These are phyloP conservation scores for Chaitophorus viminalis DNA, from an alignment of 2,888 invertebrate genomes.

Conservation along the genomic window DNA sequence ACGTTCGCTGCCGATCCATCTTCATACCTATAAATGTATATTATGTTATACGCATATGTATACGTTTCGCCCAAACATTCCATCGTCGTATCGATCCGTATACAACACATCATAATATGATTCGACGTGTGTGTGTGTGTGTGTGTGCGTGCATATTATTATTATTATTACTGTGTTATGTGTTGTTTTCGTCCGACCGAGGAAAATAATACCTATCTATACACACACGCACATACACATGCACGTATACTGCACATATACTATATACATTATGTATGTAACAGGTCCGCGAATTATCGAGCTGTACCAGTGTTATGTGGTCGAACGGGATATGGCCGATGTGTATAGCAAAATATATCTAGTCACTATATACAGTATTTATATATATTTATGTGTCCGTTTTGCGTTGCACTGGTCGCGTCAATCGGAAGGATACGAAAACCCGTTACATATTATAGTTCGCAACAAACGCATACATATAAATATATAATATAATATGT, in stretches of 20 bases:
- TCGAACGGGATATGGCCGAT: background rate
- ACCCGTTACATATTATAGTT: constrained; percentile 18
- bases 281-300: background rate
- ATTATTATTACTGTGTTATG: background rate
- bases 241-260: no score
- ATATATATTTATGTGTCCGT: background rate
- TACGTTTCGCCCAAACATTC: background rate
- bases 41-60: no score
- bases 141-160: background rate
- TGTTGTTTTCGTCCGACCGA: background rate
- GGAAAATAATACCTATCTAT: background rate
- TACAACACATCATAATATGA: background rate
- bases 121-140: background rate
- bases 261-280: background rate
- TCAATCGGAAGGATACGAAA: constrained; percentile 14
- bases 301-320: background rate
- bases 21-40: no score
- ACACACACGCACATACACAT: no score
- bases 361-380: background rate
- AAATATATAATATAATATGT: background rate
- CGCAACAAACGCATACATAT: background rate
- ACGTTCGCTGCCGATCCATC: background rate
- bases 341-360: background rate
- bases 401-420: background rate
- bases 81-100: background rate